Conservation (phyloP, 2,888 invertebrate genomes). For the Scrobipalpa atriplicella region DNA sequence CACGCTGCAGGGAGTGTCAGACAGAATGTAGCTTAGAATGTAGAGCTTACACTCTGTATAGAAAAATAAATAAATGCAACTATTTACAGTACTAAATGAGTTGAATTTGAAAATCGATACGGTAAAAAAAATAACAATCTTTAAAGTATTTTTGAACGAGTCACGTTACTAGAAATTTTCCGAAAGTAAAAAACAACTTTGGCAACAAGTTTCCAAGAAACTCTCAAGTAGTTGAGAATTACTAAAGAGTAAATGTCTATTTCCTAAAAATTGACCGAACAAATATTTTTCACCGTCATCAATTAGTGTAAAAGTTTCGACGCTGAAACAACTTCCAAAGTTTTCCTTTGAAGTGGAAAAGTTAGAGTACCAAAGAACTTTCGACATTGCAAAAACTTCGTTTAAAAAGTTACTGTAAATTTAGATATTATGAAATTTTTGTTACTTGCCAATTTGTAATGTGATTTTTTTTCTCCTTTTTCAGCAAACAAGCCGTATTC, state of each 20-base stretch:
- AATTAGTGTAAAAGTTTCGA: slow-evolving; percentile 17
- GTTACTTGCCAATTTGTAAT: background rate
- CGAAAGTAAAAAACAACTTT: background rate
- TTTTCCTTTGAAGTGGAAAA: slow-evolving; percentile 7
- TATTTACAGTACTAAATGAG: background rate
- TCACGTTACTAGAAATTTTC: slow-evolving; percentile 2
- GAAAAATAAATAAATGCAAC: background rate
- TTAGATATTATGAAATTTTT: background rate
- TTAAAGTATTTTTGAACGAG: background rate
- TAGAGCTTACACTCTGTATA: background rate
- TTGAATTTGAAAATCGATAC: no score
- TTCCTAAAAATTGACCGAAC: background rate
- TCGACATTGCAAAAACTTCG: slow-evolving; percentile 27
- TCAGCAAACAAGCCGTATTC: slow-evolving; percentile 96
- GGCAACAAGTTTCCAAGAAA: background rate
- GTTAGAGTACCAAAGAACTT: slow-evolving; percentile 10
- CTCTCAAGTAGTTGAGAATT: slow-evolving; percentile 3
- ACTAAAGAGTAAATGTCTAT: slow-evolving; percentile 1
- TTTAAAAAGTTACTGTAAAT: slow-evolving; percentile 12
- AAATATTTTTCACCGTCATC: slow-evolving; percentile 27
- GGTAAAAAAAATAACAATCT: background rate
- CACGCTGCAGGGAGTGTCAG: slow-evolving; percentile 5
- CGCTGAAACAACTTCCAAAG: background rate
- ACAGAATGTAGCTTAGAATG: background rate
- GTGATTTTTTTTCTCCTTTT: slow-evolving; percentile 44